Base-by-base conservation (phyloP, 2,888 invertebrate genomes). In the Sarcophaga variegata region DNA sequence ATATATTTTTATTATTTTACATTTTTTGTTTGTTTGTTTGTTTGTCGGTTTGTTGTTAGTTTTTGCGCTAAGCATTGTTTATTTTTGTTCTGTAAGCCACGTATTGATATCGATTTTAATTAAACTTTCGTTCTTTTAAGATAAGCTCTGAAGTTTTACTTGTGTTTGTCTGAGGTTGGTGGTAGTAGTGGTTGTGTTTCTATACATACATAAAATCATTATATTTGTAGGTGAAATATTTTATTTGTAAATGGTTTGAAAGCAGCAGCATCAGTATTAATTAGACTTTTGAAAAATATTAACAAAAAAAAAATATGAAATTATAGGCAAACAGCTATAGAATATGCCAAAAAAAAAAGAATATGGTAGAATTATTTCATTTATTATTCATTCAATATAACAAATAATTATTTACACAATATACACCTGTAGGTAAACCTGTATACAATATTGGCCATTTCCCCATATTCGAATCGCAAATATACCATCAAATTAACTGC, bases 231-330 rank as follows among this genome's bases (percentile, higher is more conserved):
- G 81, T 88, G 87, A 83, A 62, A 4, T n/a, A n/a, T 62, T 62
- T 62, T 8, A n/a, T 62, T n/a, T 81, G 10, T 17, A 62, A 62
- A n/a, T 62, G 22, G 0, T 62, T 62, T n/a, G 89, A 91, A 90
- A 89, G 83, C 88, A 86, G 88, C 88, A 88, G 80, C 66, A 74
- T 76, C 80, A 78, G 49, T 67, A 69, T 83, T 76, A 8, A 69
- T 83, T 76, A 8, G 22, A 62, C 27, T 67, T 25, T 59, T 5
- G 20, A 17, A 22, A 77, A 63, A 77, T 67, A 37, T 37, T 37
- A 37, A 37, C 37, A 37, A 71, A 76, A 66, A 64, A 69, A 25
- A 76, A 59, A 72, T 17, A 17, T 66, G 22, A 37, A 37, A 37
- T 37, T 37, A 77, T 77, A 69, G 75, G 78, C 66, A 81, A 71